Percentiles rank a stretch among this genome's conserved stretches.
Evolutionary conservation across 2,113 vertebrate genomes (phyloP).

Genomic region (Tychaedon coryphoeus): DNA sequence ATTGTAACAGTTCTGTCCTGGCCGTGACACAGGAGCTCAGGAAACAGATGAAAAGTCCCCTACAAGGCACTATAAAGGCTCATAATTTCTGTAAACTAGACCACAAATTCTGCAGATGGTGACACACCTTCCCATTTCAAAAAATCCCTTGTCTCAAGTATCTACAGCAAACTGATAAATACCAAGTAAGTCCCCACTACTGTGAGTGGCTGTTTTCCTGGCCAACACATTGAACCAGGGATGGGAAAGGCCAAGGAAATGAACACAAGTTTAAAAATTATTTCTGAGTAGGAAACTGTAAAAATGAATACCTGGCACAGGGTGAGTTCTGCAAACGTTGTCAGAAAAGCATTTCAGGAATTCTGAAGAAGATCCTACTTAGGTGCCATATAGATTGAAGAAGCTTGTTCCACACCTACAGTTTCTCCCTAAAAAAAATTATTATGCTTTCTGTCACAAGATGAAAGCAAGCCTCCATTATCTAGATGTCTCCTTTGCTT

Average conservation of each 20-base stretch:
- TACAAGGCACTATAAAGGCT: neutral
- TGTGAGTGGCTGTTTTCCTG: neutral
- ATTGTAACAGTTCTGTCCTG: neutral
- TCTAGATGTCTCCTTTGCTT: neutral
- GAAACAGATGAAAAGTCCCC: neutral
- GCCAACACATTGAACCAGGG: neutral
- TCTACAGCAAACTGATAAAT: neutral
- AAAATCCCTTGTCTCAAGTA: neutral
- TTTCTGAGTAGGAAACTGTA: neutral
- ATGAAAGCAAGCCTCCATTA: neutral
- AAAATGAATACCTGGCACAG: neutral
- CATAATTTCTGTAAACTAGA: neutral
- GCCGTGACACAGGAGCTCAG: neutral
- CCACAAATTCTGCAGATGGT: neutral
- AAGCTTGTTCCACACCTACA: neutral
- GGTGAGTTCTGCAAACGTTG: neutral
- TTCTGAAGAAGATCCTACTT: neutral
- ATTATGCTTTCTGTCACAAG: neutral
- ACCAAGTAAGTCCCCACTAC: neutral
- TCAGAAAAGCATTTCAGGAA: neutral
- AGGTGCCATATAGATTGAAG: neutral
- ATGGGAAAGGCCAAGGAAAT: neutral
- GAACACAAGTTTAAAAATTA: neutral
- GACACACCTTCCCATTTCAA: neutral
- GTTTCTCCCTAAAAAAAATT: neutral